phyloP scores from a whole-genome alignment of 2,797 vertebrate species.

The Chrosomus eos region DNA sequence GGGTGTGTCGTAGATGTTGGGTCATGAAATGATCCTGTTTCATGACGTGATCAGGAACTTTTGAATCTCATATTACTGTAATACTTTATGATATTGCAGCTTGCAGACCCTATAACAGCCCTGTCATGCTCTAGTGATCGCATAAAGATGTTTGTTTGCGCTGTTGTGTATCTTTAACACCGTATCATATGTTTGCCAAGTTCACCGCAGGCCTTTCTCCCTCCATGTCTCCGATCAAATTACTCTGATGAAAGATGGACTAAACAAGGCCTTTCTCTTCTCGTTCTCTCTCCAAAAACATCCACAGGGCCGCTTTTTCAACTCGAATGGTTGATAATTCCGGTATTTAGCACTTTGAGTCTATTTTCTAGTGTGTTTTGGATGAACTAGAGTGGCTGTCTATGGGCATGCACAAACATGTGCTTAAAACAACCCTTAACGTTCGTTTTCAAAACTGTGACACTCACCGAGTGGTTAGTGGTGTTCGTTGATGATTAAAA shows the following conservation, averaged over 20 bases:
- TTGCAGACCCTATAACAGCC: neutral
- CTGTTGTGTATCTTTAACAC: constrained; percentile 8
- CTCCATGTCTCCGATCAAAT: constrained; percentile 5
- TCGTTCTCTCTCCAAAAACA: neutral
- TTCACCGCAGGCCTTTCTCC: constrained; percentile 17
- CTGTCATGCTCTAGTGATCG: neutral
- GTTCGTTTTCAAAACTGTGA: too few relatives aligned
- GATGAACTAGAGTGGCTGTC: too few relatives aligned
- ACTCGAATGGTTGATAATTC: too few relatives aligned
- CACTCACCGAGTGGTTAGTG: too few relatives aligned
- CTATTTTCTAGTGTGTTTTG: too few relatives aligned
- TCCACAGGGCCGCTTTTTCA: neutral
- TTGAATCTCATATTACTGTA: neutral
- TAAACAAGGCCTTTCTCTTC: neutral
- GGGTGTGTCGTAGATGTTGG: neutral
- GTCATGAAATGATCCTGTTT: neutral
- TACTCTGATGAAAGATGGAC: constrained; percentile 16
- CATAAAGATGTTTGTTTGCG: neutral
- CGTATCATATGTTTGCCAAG: neutral
- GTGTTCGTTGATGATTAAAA: too few relatives aligned
- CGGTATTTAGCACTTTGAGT: too few relatives aligned
- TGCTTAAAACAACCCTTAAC: too few relatives aligned
- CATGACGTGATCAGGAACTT: neutral
- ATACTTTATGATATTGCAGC: neutral
- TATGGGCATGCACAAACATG: too few relatives aligned